phyloP scores from a whole-genome alignment of 2,113 vertebrate species.

The Junco hyemalis region DNA sequence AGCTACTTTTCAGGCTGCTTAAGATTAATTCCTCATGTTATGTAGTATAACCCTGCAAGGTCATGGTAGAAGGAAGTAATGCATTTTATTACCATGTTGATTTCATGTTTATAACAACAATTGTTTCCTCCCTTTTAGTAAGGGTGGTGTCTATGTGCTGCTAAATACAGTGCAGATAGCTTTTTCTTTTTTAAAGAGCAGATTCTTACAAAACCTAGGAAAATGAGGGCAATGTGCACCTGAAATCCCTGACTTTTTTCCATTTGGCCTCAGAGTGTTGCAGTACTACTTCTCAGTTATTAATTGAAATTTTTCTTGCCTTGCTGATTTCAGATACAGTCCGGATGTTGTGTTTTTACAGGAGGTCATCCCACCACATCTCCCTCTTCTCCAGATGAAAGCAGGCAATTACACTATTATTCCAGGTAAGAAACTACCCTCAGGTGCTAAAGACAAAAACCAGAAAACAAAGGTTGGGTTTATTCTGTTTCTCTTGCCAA shows the following conservation, averaged over 20 bases:
- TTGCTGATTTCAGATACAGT: slow-evolving; percentile 80
- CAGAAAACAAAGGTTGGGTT: background rate
- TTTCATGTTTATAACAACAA: background rate
- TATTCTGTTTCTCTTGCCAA: background rate
- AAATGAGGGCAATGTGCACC: background rate
- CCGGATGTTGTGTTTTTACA: slow-evolving; percentile 94
- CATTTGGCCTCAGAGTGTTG: background rate
- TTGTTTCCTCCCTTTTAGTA: background rate
- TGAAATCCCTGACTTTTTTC: background rate
- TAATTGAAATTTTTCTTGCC: background rate
- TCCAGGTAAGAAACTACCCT: slow-evolving; percentile 76
- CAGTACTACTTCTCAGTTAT: background rate
- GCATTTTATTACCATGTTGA: background rate
- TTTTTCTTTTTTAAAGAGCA: background rate
- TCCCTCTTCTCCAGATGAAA: slow-evolving; percentile 83
- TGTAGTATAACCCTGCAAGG: background rate
- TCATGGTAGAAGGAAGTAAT: background rate
- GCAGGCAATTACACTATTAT: slow-evolving; percentile 85
- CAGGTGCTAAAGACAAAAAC: background rate
- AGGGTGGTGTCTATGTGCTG: background rate
- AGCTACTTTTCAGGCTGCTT: background rate
- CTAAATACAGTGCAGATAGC: background rate
- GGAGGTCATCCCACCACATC: slow-evolving; percentile 85
- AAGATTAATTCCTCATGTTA: background rate
- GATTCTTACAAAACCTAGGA: background rate